Conservation (phyloP, 2,888 invertebrate genomes). For the Tortricodes alternella region DNA sequence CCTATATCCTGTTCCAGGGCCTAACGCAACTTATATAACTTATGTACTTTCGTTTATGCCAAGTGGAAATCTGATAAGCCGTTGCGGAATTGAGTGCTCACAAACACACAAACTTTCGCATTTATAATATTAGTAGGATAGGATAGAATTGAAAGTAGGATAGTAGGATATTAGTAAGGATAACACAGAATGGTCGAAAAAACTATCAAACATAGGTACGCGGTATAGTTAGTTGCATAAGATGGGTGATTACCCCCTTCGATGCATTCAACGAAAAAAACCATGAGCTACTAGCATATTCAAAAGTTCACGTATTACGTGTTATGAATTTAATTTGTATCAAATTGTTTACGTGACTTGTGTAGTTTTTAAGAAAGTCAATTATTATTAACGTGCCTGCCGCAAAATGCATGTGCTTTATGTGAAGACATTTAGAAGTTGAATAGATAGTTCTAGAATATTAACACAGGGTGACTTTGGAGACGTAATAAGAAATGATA, state of each 20-base stretch:
- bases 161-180: no score
- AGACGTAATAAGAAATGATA: neutral
- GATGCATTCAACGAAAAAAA: neutral
- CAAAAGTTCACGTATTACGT: neutral
- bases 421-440: neutral
- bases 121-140: no score
- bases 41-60: no score
- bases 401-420: neutral
- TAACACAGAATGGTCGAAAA: neutral
- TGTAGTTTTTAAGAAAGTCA: neutral
- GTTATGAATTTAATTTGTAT: neutral
- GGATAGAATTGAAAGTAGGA: no score
- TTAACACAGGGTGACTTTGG: no score
- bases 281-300: neutral
- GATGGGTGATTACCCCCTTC: neutral
- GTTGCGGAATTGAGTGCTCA: no score
- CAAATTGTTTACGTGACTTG: neutral
- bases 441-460: no score
- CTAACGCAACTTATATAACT: no score
- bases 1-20: no score
- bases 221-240: neutral
- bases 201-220: neutral
- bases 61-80: no score
- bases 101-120: no score
- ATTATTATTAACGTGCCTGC: no score